Percentiles rank a stretch among this genome's conserved stretches.
Evolutionary conservation across 2,113 vertebrate genomes (phyloP).

Genomic region (Oxygymnocypris stewartii): DNA sequence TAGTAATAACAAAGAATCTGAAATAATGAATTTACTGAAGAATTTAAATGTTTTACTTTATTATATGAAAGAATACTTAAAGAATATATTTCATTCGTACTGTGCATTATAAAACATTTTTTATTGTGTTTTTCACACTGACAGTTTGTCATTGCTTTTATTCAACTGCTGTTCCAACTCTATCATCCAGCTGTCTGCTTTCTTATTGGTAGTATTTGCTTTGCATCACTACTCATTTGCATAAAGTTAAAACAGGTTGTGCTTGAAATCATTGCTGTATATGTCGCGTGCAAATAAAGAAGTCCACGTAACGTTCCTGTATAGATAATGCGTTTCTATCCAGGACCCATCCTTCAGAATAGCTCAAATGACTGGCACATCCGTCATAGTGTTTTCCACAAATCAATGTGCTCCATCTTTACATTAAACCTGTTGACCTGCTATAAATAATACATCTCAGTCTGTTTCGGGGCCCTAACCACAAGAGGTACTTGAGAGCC

Average conservation of each 20-base stretch:
- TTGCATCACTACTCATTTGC: not conserved
- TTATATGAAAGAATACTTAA: not conserved
- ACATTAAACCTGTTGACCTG: conserved; percentile 69
- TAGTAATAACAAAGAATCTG: not conserved
- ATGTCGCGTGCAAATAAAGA: not conserved
- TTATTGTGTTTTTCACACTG: not conserved
- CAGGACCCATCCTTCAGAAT: not conserved
- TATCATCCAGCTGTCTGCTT: not conserved
- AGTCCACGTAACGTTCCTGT: not conserved
- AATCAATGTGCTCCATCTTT: conserved; percentile 73
- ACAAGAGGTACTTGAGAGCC: conserved; percentile 73
- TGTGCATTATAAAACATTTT: not conserved
- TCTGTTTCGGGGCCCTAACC: conserved; percentile 63
- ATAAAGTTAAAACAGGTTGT: not conserved
- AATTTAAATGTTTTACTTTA: not conserved
- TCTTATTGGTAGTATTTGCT: not conserved
- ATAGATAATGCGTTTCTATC: not conserved
- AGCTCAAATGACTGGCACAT: conserved; percentile 4
- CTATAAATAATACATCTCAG: conserved; percentile 76
- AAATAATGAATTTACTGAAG: not conserved
- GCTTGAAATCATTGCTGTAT: not conserved
- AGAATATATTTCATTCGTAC: not conserved
- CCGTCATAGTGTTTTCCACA: conserved; percentile 57
- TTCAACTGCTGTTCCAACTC: not conserved
- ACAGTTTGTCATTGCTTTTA: not conserved